Base-by-base conservation (phyloP, 1,140 invertebrate species). In the Adoxophyes honmai region DNA sequence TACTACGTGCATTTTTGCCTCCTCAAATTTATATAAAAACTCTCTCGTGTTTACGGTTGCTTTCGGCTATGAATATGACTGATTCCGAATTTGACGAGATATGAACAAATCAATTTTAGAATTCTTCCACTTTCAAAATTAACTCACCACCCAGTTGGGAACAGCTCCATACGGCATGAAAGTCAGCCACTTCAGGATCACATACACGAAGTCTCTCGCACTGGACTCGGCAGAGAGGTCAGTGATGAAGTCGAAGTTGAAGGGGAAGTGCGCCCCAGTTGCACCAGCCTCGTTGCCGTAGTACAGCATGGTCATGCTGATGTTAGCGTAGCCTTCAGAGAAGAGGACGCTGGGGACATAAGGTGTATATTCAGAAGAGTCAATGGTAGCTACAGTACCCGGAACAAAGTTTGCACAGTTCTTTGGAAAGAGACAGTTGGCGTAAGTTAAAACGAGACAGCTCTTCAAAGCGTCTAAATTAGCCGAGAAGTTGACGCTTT, bases 161-260 rank as follows among this genome's bases (percentile, higher is more conserved):
- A 89, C 88, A 7, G 63, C 74, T 4, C 81, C 82, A 44, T 68
- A 56, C 0, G 91, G 91, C 65, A 91, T 85, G 11, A 86, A 78
- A 0, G 73, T 71, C 1, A 93, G 80, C 92, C 93, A 94, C 0
- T 64, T 66, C 0, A 91, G 75, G 8, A 94, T 90, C 0, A 87
- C 62, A 1, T 81, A 70, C 1, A 90, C 87, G n/a, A 92, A 88
- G 7, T 90, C 77, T 10, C 70, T 44, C 0, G 91, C 86, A 21
- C 64, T 86, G 0, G 90, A 91, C 0, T 68, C 54, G 0, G 67
- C 63, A 0, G 79, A 68, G 8, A 91, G 76, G 2, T 91, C 79
- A 0, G 79, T 90, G 15, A 94, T 91, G 34, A 93, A 91, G 55
- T 91, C 86, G 64, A 95, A 94, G 75, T 95, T 95, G 71, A 95